Base-by-base conservation (phyloP, 1,140 invertebrate genomes). In the Caenorhabditis remanei region DNA sequence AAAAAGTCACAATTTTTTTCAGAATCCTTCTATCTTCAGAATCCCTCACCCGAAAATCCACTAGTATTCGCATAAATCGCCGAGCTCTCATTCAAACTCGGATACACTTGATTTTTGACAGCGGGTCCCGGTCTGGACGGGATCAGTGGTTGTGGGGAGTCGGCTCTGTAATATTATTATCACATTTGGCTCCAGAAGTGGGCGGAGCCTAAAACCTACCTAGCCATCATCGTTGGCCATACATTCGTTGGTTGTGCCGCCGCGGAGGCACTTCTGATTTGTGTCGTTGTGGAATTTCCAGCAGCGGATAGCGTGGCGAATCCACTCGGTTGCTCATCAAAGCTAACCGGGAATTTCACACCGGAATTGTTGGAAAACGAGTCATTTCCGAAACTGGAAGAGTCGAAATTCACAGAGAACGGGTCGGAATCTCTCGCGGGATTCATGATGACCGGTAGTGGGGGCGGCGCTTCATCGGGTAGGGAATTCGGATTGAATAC, bases 141-240 rank as follows among this genome's bases (percentile, higher is more conserved):
- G 40, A 87, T 87, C 53, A 87, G 58, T 7, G 86, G 86, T 41
- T 83, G 86, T 4, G 86, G 86, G 11, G 86, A 87, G 50, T 87
- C 86, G 43, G 53, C 50, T 83, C 86, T 86, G 71, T 19, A 61
- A 58, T 11, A 40, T 58, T 8, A 19, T 58, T 58, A 1, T 53
- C 4, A 16, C 1, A 53, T 53, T 53, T 13, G n/a, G n/a, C 14
- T 40, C 40, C 11, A 65, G 16, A 65, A 65, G 16, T 14, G 40
- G n/a, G 11, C 40, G 56, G 56, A 58, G n/a, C 43, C 9, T 61
- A 9, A n/a, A n/a, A 6, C 24, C 40, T 46, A 79, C 71, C 71
- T 79, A 9, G n/a, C 8, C 71, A 79, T 79, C 71, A 79, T 79
- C 19, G 41, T 71, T 19, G 67, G 67, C 71, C 71, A 79, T 6